A percentile compares a stretch with the other conserved stretches of the same genome.
Evolutionary conservation across 2,113 vertebrate species (phyloP).

Genomic region (Scomber japonicus): DNA sequence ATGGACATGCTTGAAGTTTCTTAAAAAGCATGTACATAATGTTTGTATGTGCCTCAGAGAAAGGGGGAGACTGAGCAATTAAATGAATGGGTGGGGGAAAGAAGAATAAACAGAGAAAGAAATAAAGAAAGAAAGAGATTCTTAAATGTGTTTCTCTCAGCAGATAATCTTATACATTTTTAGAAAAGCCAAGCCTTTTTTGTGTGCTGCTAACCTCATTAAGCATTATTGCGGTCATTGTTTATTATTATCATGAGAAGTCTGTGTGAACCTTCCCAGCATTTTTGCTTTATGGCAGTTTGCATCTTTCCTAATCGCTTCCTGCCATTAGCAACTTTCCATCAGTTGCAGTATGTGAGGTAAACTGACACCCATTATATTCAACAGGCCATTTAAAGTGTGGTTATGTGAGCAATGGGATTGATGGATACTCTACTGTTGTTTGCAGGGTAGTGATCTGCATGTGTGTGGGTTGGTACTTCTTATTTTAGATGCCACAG

Average conservation of each 20-base stretch:
- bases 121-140: conserved; percentile 27
- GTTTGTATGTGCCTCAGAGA: not conserved
- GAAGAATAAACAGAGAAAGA: not conserved
- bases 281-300: conserved; percentile 35
- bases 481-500: not conserved
- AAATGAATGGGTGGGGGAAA: not conserved
- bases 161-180: conserved; percentile 50
- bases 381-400: conserved; percentile 13
- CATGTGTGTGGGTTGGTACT: too few species aligned
- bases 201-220: conserved; percentile 56
- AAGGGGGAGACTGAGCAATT: not conserved
- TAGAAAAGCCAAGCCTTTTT: conserved; percentile 31
- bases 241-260: conserved; percentile 61
- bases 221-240: conserved; percentile 56
- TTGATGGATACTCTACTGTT: not conserved
- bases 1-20: not conserved
- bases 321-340: conserved; percentile 26
- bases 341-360: conserved; percentile 36
- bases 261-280: conserved; percentile 43
- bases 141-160: conserved; percentile 19
- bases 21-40: not conserved
- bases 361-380: conserved; percentile 39
- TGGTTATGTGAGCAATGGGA: not conserved
- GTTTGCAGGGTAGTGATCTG: not conserved
- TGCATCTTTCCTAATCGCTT: conserved; percentile 64